Conservation (phyloP, 30 jellyfish, hydroid and myxozoan genomes). For the Turritopsis dohrnii region DNA sequence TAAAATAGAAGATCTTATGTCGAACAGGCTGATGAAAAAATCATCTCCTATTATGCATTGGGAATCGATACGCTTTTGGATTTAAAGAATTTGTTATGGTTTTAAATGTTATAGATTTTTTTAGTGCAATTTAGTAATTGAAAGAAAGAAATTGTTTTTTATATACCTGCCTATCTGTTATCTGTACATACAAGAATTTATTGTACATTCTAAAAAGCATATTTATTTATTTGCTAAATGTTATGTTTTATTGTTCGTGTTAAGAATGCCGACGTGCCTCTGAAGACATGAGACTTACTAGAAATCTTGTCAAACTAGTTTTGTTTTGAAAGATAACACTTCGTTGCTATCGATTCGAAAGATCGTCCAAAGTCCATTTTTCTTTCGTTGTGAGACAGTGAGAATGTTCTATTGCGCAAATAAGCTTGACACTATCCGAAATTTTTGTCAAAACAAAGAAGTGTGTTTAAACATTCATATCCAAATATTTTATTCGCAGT, state of each 20-base stretch:
- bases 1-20: constrained; percentile 4
- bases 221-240: neutral
- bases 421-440: neutral
- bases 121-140: too few relatives aligned
- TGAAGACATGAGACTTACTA: neutral
- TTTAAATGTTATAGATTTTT: neutral
- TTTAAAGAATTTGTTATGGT: neutral
- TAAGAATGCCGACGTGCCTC: neutral
- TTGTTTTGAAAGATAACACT: neutral
- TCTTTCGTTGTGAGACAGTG: neutral
- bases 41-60: constrained; percentile 1
- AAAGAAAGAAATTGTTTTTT: neutral
- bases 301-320: neutral
- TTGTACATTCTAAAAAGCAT: neutral
- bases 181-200: constrained; percentile 8
- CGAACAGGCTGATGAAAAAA: neutral
- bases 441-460: neutral
- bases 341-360: neutral
- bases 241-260: constrained; percentile 1
- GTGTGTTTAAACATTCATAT: neutral
- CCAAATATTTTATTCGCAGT: neutral
- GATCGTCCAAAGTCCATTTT: neutral
- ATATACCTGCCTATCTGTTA: neutral
- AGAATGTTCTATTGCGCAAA: too few relatives aligned
- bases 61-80: constrained; percentile 33